phyloP scores from a whole-genome alignment of 2,797 vertebrate species.

The Squalus acanthias region DNA sequence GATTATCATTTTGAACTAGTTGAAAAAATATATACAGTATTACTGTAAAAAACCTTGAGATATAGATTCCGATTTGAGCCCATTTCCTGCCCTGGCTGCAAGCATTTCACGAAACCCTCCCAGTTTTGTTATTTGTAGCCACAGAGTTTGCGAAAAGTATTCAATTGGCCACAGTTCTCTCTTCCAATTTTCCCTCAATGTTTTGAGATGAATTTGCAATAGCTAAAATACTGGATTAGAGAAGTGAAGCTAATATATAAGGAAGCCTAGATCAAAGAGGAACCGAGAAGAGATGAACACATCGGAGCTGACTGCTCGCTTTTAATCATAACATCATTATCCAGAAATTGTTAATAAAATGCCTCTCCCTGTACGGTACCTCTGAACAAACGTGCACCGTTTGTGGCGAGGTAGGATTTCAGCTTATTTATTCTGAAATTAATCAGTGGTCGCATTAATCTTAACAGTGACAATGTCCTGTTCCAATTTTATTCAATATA shows the following conservation, averaged over 20 bases:
- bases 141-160: neutral
- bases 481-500: neutral
- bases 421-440: too few species aligned
- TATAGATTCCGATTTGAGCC: too few species aligned
- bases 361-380: neutral
- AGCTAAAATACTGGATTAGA: neutral
- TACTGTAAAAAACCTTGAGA: too few species aligned
- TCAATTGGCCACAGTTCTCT: too few species aligned
- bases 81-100: neutral
- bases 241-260: neutral
- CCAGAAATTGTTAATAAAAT: neutral
- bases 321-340: neutral
- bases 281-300: neutral
- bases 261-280: too few species aligned
- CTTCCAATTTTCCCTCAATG: neutral
- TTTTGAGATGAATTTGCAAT: neutral
- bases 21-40: neutral
- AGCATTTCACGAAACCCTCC: neutral
- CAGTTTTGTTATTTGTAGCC: neutral
- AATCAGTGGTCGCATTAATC: neutral
- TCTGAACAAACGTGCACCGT: neutral
- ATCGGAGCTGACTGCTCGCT: neutral
- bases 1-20: neutral
- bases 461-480: neutral
- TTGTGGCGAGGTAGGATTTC: too few species aligned